A percentile compares a stretch with the other conserved stretches of the same genome.
Conservation (phyloP, 30 jellyfish, hydroid and myxozoan species). For the Hydractinia echinata region DNA sequence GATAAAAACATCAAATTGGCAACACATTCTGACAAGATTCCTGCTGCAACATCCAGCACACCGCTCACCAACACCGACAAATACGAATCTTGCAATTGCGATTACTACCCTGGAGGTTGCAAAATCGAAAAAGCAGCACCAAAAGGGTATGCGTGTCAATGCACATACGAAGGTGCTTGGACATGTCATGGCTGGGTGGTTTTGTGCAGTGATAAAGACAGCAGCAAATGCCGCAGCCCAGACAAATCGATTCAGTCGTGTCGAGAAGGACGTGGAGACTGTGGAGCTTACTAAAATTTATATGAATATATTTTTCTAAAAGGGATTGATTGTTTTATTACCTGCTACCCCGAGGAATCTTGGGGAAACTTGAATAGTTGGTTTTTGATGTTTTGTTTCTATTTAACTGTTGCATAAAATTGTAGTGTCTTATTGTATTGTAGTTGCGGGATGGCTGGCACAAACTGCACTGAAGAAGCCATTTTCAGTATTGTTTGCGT, state of each 20-base stretch:
- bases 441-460: too few relatives aligned
- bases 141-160: slow-evolving; percentile 20
- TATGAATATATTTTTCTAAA: too few relatives aligned
- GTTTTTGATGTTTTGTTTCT: too few relatives aligned
- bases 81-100: not conserved
- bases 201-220: not conserved
- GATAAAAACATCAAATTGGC: not conserved
- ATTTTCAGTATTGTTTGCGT: too few relatives aligned
- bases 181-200: slow-evolving; percentile 28
- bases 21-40: not conserved
- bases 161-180: slow-evolving; percentile 13
- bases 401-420: too few relatives aligned
- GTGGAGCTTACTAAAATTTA: not conserved
- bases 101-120: slow-evolving; percentile 3
- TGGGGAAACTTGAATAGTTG: too few relatives aligned
- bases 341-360: too few relatives aligned
- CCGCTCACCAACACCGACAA: not conserved
- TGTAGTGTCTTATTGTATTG: too few relatives aligned
- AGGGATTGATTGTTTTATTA: too few relatives aligned
- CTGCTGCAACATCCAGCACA: not conserved
- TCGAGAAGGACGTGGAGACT: slow-evolving; percentile 23
- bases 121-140: slow-evolving; percentile 16
- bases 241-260: not conserved
- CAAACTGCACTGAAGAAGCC: too few relatives aligned
- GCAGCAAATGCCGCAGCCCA: not conserved